Conservation (phyloP, 2,113 vertebrate species). For the Bungarus multicinctus region DNA sequence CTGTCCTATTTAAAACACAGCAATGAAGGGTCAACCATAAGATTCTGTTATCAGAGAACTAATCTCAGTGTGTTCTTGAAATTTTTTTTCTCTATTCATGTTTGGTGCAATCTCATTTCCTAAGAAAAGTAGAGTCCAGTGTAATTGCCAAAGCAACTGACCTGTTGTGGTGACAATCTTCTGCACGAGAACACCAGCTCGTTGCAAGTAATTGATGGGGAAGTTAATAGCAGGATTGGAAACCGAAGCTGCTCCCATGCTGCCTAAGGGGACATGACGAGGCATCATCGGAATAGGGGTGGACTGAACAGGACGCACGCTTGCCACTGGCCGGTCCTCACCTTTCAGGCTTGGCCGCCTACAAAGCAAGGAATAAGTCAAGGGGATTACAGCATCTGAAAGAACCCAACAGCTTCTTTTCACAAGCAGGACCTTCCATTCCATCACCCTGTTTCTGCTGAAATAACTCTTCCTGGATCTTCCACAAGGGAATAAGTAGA, state of each 20-base stretch:
- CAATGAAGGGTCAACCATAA: neutral
- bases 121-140: neutral
- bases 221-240: constrained; percentile 84
- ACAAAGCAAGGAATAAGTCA: constrained; percentile 42
- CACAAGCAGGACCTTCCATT: neutral
- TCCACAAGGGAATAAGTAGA: neutral
- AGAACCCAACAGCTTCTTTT: neutral
- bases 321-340: constrained; percentile 95
- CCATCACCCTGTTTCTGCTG: neutral
- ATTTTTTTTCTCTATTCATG: neutral
- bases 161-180: constrained; percentile 97
- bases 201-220: constrained; percentile 94
- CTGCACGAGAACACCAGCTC: constrained; percentile 94
- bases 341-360: constrained; percentile 86
- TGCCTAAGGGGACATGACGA: constrained; percentile 83
- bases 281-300: constrained; percentile 99
- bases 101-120: neutral
- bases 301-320: constrained; percentile 94
- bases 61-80: neutral
- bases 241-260: constrained; percentile 72
- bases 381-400: neutral
- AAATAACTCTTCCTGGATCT: neutral
- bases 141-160: constrained; percentile 53
- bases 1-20: neutral
- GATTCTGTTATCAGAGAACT: neutral